These are phyloP conservation scores for Cavia porcellus DNA, from an alignment of 2,113 vertebrate genomes.

Conservation along the genomic window DNA sequence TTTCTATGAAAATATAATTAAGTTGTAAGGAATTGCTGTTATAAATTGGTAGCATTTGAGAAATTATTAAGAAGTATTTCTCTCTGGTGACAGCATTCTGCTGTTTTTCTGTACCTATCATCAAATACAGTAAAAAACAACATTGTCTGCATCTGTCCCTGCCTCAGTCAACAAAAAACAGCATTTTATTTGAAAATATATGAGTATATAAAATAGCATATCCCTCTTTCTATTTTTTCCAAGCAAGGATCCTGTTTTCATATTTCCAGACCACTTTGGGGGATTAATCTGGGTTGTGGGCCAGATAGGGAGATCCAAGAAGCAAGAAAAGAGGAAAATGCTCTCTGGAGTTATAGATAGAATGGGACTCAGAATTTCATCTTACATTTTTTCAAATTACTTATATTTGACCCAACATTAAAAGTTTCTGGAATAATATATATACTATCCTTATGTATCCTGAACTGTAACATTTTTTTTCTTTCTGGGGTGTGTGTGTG, in stretches of 20 bases:
- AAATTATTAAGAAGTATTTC: constrained; percentile 41
- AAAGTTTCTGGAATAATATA: background rate
- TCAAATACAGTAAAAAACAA: background rate
- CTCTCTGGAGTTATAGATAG: background rate
- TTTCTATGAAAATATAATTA: constrained; percentile 65
- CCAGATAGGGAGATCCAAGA: background rate
- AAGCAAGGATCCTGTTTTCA: background rate
- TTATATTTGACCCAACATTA: constrained; percentile 2
- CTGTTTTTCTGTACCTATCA: background rate
- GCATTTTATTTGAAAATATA: background rate
- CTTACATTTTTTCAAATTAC: background rate
- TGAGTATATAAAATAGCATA: background rate
- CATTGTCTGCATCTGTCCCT: background rate
- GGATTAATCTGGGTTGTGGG: background rate
- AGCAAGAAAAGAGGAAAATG: background rate
- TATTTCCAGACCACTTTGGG: background rate
- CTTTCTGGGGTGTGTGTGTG: background rate
- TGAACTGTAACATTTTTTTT: background rate
- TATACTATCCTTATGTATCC: background rate
- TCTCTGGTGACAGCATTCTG: background rate
- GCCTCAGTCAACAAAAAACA: background rate
- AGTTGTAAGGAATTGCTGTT: constrained; percentile 13
- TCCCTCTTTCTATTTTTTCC: background rate
- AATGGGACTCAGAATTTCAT: background rate
- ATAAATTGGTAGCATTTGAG: background rate